Evolutionary conservation across 2,797 vertebrate genomes (phyloP), one percentile per base, ranked within the genome.

Genomic region (Odontamblyopus rebecca): DNA sequence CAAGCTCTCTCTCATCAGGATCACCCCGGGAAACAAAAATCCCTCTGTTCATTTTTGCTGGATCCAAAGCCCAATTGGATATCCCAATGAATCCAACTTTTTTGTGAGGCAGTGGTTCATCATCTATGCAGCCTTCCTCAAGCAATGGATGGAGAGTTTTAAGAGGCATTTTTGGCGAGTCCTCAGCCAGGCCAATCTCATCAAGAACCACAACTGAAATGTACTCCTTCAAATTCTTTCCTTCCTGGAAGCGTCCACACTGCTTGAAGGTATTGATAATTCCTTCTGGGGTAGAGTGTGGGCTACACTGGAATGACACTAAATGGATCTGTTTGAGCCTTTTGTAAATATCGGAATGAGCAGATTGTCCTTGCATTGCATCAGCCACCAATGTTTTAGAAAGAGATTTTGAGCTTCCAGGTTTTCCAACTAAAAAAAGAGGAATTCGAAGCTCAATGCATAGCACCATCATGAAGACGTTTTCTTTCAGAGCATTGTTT

Each of bases 391-490:
- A 92, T 11, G 97, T 98, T 93, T 99, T 99, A 0, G 98, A 98
- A 8, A 99, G 93, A 16, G 98, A 99, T 82, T 99, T 99, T 75
- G 98, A 99, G 75, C 97, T 99, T 74, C 98, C 97, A 0, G 98
- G 98, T 90, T 99, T 99, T 53, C 98, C 98, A 2, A 99, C 97
- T 9, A 99, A 91, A 75, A 99, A 99, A 0, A 99, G 95, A 7
- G 98, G 98, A 75, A 99, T 98, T 88, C 94, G 95, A 50, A 99
- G 89, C 80, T 99, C 97, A 71, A 97, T 98, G 82, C 97, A 99
- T 72, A 99, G 84, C 7, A 97, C 95, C 97, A 99, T 99, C 97
- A 99, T 99, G 86, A 99, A 99, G 75, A 99, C 94, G 0, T 99
- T 99, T 87, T 99, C 97, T 85, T 98, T 98, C 71, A 99, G 88